These are phyloP conservation scores for Baccha elongata DNA, from an alignment of 2,888 invertebrate genomes.

Conservation along the genomic window DNA sequence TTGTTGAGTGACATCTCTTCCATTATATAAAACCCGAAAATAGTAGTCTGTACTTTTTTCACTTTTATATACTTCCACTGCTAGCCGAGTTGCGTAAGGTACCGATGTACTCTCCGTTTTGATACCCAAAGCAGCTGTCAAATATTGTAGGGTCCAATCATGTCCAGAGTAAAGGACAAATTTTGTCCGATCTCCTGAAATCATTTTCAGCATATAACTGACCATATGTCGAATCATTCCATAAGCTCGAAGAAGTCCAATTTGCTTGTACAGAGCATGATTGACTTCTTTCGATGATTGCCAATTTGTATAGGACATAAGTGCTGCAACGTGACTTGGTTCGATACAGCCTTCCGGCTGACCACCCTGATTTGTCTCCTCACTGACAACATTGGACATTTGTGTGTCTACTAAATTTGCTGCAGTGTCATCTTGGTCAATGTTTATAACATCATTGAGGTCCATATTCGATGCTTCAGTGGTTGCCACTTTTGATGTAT, in stretches of 20 bases:
- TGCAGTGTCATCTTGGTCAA: conserved; percentile 81
- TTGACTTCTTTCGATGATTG: conserved; percentile 86
- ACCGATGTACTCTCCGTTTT: conserved; percentile 85
- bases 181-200: conserved; percentile 89
- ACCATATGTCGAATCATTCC: conserved; percentile 92
- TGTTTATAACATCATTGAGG: conserved; percentile 81
- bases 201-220: conserved; percentile 91
- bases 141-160: conserved; percentile 93
- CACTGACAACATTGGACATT: conserved; percentile 76
- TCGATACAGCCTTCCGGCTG: conserved; percentile 84
- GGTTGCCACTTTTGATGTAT: conserved; percentile 68
- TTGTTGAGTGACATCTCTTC: conserved; percentile 91
- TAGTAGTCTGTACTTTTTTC: conserved; percentile 87
- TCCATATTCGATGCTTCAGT: conserved; percentile 77
- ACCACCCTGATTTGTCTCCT: conserved; percentile 54
- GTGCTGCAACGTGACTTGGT: conserved; percentile 88
- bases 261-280: conserved; percentile 85
- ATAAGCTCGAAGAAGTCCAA: conserved; percentile 90
- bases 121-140: conserved; percentile 91
- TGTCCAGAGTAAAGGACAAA: conserved; percentile 94
- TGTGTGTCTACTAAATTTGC: conserved; percentile 74
- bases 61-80: conserved; percentile 93
- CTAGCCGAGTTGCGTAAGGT: conserved; percentile 92
- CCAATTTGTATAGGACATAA: conserved; percentile 93
- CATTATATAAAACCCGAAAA: conserved; percentile 93